Evolutionary conservation across 2,797 vertebrate genomes (phyloP).

Genomic region (Hipposideros larvatus): DNA sequence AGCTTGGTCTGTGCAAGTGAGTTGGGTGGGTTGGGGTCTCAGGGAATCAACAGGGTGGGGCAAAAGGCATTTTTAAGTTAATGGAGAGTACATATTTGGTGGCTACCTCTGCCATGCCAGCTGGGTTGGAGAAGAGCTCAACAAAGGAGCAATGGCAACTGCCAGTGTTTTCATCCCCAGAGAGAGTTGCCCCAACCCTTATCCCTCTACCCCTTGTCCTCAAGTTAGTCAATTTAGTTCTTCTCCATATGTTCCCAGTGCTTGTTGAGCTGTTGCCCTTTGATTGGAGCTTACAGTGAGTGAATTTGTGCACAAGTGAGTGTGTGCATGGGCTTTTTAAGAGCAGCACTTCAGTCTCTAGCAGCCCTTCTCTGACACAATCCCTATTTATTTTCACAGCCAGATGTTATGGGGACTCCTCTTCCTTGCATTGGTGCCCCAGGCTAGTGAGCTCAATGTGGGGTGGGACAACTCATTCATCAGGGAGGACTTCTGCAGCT

Average conservation of each 20-base stretch:
- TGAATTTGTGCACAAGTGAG: no score
- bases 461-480: background rate
- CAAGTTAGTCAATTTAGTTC: background rate
- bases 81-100: background rate
- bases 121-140: background rate
- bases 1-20: background rate
- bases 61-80: background rate
- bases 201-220: background rate
- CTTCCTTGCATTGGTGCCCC: background rate
- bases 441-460: background rate
- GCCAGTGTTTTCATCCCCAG: background rate
- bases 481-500: background rate
- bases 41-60: background rate
- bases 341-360: background rate
- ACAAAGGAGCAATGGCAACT: no score
- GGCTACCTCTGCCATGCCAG: background rate
- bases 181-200: background rate
- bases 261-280: background rate
- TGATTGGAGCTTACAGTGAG: background rate
- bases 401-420: background rate
- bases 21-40: background rate
- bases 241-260: background rate
- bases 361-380: background rate
- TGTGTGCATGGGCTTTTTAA: no score
- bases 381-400: background rate